Evolutionary conservation across 2,113 vertebrate genomes (phyloP), one percentile per base, ranked within the genome.

Genomic region (Zapornia atra): DNA sequence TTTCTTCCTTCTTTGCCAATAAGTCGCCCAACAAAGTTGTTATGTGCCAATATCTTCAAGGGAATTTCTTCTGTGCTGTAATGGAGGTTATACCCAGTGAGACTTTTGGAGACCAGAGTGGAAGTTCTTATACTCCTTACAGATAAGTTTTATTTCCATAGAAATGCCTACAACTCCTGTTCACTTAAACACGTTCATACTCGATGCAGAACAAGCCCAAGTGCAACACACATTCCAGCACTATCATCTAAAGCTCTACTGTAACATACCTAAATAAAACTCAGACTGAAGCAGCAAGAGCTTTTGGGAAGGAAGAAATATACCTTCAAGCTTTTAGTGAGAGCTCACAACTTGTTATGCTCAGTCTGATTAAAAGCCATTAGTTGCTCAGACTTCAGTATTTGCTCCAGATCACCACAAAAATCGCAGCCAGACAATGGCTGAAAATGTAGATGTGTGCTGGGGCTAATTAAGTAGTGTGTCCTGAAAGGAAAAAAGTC

Each of bases 1-100:
- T 99, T 99, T 90, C 99, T 99, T 91, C 99, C 99, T 97, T 99
- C 99, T 96, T 99, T 99, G 57, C 99, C 99, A 96, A 99, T 99
- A 75, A 99, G 98, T 70, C 99, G 98, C 25, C 99, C 99, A 8
- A 99, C 99, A 95, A 99, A 99, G 97, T 99, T 99, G 97, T 99
- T 99, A 97, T 99, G 99, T 87, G 99, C 99, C 97, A 99, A 95
- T 93, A 99, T 99, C 98, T 99, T 99, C 97, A 99, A 97, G 53
- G 99, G 99, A 94, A 99, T 99, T 97, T 99, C 99, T 97, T 99
- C 99, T 92, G 99, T 99, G 82, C 99, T 99, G 97, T 95, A 98
- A 96, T 57, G 61, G 70, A 88, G 80, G 33, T 89, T 82, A 91
- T 3, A 93, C 4, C 16, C 77, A 80, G 83, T 95, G 34, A 97